Conservation (phyloP, 35 echinoderm and acorn worm species). For the Lytechinus variegatus region DNA sequence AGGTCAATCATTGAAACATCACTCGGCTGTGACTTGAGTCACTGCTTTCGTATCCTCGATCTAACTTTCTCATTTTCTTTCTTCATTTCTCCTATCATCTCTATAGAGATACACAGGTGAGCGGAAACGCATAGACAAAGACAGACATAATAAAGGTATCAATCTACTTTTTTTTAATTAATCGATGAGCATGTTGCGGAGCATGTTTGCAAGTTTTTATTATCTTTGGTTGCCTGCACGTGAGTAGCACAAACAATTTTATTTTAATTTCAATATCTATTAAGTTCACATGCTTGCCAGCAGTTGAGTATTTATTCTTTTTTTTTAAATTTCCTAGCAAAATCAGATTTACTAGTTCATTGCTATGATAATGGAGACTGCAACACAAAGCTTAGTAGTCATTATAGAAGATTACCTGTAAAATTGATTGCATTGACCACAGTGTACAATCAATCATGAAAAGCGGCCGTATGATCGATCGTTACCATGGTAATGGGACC, state of each 20-base stretch:
- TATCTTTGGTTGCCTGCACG: background rate
- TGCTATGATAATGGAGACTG: no score
- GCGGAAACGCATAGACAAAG: slow-evolving; percentile 31
- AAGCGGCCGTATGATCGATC: no score
- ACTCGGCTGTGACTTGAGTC: background rate
- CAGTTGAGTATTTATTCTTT: no score
- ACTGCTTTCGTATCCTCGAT: background rate
- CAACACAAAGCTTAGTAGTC: no score
- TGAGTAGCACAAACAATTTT: background rate
- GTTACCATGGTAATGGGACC: no score
- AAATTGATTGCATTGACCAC: no score
- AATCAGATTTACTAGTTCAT: no score
- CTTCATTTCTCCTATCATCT: background rate
- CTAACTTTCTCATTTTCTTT: background rate
- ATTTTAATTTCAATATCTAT: background rate
- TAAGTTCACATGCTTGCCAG: no score
- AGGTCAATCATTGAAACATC: background rate
- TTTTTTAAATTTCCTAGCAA: no score
- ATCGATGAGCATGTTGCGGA: background rate
- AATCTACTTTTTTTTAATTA: background rate
- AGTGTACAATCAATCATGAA: no score
- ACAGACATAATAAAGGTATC: slow-evolving; percentile 46
- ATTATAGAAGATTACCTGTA: no score
- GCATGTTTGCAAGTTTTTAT: background rate
- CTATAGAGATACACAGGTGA: slow-evolving; percentile 33